phyloP scores from a whole-genome alignment of 2,113 vertebrate genomes.

The Microcebus lehilahytsara region DNA sequence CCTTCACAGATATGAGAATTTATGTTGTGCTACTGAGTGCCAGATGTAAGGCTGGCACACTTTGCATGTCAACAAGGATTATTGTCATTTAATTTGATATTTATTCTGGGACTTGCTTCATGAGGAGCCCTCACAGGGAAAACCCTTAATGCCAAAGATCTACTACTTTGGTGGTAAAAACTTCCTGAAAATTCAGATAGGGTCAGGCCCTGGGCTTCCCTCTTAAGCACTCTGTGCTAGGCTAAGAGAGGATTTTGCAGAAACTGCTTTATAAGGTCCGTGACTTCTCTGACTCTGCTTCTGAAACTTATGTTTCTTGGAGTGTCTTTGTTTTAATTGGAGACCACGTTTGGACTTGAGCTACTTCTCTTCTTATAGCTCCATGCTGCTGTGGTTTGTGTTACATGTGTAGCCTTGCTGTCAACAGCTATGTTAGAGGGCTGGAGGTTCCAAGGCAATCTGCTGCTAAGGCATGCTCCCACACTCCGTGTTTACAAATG shows the following conservation, averaged over 20 bases:
- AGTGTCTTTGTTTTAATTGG: slow-evolving; percentile 1
- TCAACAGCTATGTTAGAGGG: background rate
- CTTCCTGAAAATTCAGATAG: background rate
- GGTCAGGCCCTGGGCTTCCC: background rate
- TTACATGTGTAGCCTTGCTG: background rate
- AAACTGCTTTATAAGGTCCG: background rate
- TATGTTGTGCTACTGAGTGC: background rate
- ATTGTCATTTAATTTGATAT: background rate
- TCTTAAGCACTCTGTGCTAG: background rate
- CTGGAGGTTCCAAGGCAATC: too few species aligned
- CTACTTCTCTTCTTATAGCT: background rate
- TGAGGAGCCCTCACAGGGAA: background rate
- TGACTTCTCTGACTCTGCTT: background rate
- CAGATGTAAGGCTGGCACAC: slow-evolving; percentile 40
- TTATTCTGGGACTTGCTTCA: slow-evolving; percentile 16
- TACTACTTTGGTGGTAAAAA: background rate
- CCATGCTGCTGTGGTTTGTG: background rate
- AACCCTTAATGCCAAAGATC: background rate
- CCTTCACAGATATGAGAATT: slow-evolving; percentile 48
- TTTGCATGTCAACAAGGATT: slow-evolving; percentile 57
- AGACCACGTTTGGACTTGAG: background rate
- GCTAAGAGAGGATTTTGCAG: background rate
- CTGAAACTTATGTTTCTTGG: slow-evolving; percentile 28
- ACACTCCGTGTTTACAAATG: background rate
- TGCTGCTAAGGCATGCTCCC: background rate